Evolutionary conservation across 2,113 vertebrate genomes (phyloP), one percentile per base, ranked within the genome.

Genomic region (Chaetodon trifascialis): DNA sequence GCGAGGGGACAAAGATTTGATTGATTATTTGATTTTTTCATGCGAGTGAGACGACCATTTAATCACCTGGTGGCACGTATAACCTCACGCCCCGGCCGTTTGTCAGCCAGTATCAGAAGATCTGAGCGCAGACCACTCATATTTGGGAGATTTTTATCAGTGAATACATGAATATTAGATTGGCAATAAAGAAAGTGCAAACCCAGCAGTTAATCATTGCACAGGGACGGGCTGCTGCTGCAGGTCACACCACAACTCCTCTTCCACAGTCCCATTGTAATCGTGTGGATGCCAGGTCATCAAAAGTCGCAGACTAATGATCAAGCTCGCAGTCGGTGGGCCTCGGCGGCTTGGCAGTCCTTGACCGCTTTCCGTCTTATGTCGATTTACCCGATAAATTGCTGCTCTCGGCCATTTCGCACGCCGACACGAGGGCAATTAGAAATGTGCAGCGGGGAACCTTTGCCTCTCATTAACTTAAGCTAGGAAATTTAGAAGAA

Each of bases 391-490:
- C 86, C 85, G 68, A 90, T 92, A 94, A 93, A 94, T 92, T 92
- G 88, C 90, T 85, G 89, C 89, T 90, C 82, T 84, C 55, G 80
- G 90, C 85, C 91, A 82, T 91, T 91, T 88, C 76, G 75, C 86
- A 79, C 56, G 84, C 85, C 86, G 72, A 88, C 88, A 91, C 60
- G 85, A 89, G 89, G 84, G 91, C 92, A 91, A 94, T 94, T 94
- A 94, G 88, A 91, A 90, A 89, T 83, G 84, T 87, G 82, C 72
- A 56, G 79, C 59, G 9, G 86, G 76, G 87, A 93, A 92, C 91
- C 92, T 94, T 93, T 87, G 90, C 77, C 82, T 93, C 92, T 94
- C 90, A 93, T 94, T 94, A 94, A 91, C 89, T 86, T 89, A 84
- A 80, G 82, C 75, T 69, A 23, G 85, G 75, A 90, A 88, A 88